Conservation (phyloP, 1,140 invertebrate species). For the Drosophila ohnishii region DNA sequence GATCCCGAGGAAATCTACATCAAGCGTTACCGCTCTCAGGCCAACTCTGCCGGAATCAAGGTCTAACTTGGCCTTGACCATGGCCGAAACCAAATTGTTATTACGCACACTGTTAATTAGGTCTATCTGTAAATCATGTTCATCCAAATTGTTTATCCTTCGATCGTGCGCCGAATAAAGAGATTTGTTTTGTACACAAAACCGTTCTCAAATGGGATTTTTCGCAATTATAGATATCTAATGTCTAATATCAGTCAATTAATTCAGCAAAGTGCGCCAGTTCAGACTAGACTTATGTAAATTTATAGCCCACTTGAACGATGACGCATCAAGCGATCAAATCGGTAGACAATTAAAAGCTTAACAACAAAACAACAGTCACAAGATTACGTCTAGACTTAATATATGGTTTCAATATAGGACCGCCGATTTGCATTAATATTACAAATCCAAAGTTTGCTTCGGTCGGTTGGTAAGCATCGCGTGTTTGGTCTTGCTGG, state of each 20-base stretch:
- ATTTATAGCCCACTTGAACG: not conserved
- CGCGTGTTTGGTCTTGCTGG: conserved; percentile 26
- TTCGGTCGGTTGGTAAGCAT: conserved; percentile 25
- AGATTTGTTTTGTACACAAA: conserved; percentile 42
- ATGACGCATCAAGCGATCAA: conserved; percentile 23
- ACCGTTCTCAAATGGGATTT: not conserved
- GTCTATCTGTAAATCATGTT: conserved; percentile 24
- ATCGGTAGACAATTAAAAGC: conserved; percentile 31
- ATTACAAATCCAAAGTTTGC: conserved; percentile 18
- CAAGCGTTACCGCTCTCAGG: conserved; percentile 85
- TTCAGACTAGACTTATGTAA: conserved; percentile 14
- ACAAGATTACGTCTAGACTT: conserved; percentile 37
- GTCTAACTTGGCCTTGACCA: conserved; percentile 39
- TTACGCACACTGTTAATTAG: conserved; percentile 46
- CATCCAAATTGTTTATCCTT: conserved; percentile 30
- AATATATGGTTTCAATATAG: conserved; percentile 22
- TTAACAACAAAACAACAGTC: conserved; percentile 13
- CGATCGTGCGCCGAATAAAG: conserved; percentile 45
- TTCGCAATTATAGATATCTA: not conserved
- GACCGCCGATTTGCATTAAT: conserved; percentile 31
- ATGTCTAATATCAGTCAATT: conserved; percentile 9
- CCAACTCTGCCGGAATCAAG: conserved; percentile 73
- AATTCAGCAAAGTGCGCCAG: conserved; percentile 2
- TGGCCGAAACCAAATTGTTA: conserved; percentile 19
- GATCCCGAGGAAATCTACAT: conserved; percentile 86